Base-by-base conservation (phyloP, 2,113 vertebrate genomes). In the Brachyhypopomus gauderio region DNA sequence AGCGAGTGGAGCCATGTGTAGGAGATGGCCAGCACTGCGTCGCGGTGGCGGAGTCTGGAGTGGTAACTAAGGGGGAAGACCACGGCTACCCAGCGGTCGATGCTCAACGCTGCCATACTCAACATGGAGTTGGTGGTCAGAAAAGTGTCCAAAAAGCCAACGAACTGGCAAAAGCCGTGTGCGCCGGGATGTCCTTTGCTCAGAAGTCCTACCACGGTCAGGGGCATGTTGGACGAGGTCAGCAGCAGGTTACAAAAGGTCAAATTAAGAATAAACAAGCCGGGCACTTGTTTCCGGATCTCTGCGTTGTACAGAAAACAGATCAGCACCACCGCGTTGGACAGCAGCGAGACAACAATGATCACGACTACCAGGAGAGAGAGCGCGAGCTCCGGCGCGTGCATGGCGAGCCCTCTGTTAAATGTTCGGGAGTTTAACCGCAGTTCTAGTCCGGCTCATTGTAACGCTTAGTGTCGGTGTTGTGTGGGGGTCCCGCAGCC, bases 41-140 rank as follows among this genome's bases (percentile, higher is more conserved):
- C 97, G 41, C 94, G 92, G 92, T 95, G 96, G 67, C 98, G 93
- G 92, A 99, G 96, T 77, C 95, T 95, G 74, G 97, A 97, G 84
- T 97, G 96, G 72, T 99, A 99, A 89, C 96, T 98, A 1, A 99
- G 91, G 0, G 98, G 98, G 88, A 97, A 99, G 69, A 92, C 97
- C 89, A 99, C 98, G 1, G 97, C 98, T 62, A 98, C 95, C 98
- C 98, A 99, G 82, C 97, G 92, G 89, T 99, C 98, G 70, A 99
- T 96, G 93, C 98, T 98, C 87, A 99, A 86, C 3, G 98, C 97
- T 22, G 96, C 98, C 97, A 99, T 98, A 87, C 95, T 99, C 83
- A 99, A 88, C 98, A 99, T 99, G 77, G 96, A 95, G 92, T 96
- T 99, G 11, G 96, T 93, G 83, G 96, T 96, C 90, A 99, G 92